Conservation (phyloP, 2,797 vertebrate genomes). For the Phataginus tetradactyla region DNA sequence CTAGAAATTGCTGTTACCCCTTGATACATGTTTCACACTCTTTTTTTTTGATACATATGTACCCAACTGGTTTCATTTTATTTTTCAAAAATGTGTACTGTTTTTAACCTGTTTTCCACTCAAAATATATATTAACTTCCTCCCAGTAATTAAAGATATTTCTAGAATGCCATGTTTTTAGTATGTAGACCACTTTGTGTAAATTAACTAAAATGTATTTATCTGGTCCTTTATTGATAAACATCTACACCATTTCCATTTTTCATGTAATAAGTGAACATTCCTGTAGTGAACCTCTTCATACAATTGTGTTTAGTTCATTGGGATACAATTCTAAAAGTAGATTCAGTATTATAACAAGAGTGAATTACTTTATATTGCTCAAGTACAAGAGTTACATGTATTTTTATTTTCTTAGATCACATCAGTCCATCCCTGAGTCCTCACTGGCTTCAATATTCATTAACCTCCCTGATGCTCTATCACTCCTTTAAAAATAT, state of each 20-base stretch:
- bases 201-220: constrained; percentile 23
- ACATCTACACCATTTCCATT: background rate
- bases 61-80: background rate
- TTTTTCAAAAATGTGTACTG: background rate
- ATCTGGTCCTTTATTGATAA: background rate
- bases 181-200: background rate
- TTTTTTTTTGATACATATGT: background rate
- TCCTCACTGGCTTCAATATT: background rate
- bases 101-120: background rate
- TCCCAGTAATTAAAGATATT: constrained; percentile 6
- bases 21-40: background rate
- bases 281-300: background rate
- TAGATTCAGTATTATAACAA: background rate
- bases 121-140: background rate
- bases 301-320: background rate
- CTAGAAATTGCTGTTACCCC: background rate
- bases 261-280: background rate
- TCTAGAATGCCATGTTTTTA: background rate
- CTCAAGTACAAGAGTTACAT: background rate
- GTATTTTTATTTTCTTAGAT: background rate
- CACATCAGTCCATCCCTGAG: background rate
- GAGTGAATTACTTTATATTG: background rate
- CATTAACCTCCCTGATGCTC: background rate
- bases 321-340: constrained; percentile 2
- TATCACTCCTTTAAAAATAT: background rate